Evolutionary conservation across 2,797 vertebrate species (phyloP), one percentile per base, ranked within the genome.

Genomic region (Bradypodion pumilum): DNA sequence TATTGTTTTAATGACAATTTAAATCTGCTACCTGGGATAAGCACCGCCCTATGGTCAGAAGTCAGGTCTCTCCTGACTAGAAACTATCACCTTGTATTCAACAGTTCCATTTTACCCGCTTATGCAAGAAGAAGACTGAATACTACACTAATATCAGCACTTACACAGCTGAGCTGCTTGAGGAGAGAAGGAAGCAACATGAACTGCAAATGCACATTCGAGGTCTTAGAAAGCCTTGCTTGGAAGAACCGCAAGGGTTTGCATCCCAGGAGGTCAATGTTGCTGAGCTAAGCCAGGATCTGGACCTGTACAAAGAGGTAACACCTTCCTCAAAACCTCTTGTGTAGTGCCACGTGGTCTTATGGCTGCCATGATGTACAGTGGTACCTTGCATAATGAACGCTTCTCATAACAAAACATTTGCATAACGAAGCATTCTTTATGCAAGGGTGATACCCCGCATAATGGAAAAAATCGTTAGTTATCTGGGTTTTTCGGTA

Each of bases 231-330:
- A 91, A 80, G 35, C 75, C 1, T 60, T 25, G 49, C 74, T 65
- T 81, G 59, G 91, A 88, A 7, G 91, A 88, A 7, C 78, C 78
- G 81, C 85, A 37, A 40, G 86, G 86, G 68, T 8, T 1, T 16
- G 25, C 70, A 5, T 76, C 82, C 46, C 66, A 74, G 63, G 92
- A 93, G 35, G 65, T 91, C 42, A 89, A 68, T 25, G 32, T 35
- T 60, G 69, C n/a, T 69, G 90, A 85, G 86, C 52, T 89, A 52
- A 90, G 80, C 35, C 87, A 88, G 80, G 88, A 60, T 37, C 78
- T 95, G 80, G 89, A 91, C 49, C 70, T 75, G 25, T 72, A 92
- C 77, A 83, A 78, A 52, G 88, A 96, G 96, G 96, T 96, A 95
- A 16, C 4, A 10, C 15, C 74, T 44, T 49, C 1, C 23, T 1